These are phyloP conservation scores for Morone saxatilis DNA, from an alignment of 2,113 vertebrate species.

Conservation along the genomic window DNA sequence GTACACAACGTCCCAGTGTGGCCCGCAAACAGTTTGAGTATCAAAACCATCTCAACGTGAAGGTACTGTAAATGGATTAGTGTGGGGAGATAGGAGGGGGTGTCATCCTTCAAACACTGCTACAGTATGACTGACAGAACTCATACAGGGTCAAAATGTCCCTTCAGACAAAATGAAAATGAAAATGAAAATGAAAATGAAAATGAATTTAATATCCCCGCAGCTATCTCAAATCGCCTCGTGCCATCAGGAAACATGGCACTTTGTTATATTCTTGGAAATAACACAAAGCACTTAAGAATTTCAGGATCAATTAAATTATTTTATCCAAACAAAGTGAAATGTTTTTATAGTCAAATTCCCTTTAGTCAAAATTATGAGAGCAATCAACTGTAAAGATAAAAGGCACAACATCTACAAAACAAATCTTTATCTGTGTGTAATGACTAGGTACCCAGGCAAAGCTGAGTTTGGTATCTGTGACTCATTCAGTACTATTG, in stretches of 20 bases:
- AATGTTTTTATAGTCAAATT: neutral
- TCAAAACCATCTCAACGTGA: constrained; percentile 82
- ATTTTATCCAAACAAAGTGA: neutral
- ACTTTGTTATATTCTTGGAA: neutral
- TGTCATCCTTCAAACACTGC: constrained; percentile 39
- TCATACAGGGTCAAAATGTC: constrained; percentile 45
- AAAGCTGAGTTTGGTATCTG: constrained; percentile 16
- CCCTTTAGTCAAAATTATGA: constrained; percentile 4
- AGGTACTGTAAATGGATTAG: constrained; percentile 83
- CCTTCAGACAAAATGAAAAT: constrained; percentile 1
- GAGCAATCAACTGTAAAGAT: constrained; percentile 9
- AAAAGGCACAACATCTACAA: neutral
- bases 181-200: neutral
- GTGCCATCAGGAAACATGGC: neutral
- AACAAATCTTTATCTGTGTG: neutral
- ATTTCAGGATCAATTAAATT: neutral
- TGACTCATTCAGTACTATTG: constrained; percentile 41
- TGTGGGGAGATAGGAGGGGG: constrained; percentile 29
- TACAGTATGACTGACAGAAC: constrained; percentile 40
- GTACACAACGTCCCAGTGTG: constrained; percentile 80
- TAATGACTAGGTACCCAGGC: constrained; percentile 3
- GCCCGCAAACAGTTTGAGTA: constrained; percentile 79
- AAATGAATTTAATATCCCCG: neutral
- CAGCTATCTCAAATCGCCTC: constrained; percentile 17
- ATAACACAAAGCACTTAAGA: neutral